phyloP scores from a whole-genome alignment of 2,797 vertebrate genomes.

The Merluccius polli region DNA sequence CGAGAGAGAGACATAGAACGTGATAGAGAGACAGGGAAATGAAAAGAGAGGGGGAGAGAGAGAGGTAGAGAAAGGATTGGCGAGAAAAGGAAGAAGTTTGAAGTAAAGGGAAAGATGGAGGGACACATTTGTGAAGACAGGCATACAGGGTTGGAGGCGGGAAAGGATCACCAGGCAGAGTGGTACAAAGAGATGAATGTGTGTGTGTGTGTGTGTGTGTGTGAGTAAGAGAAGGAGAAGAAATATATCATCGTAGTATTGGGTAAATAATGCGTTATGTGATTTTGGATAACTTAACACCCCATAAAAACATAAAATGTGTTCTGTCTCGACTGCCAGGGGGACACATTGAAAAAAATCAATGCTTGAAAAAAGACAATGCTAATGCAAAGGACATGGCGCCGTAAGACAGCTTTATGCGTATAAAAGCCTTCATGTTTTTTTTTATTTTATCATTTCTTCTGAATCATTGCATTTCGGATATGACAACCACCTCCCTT shows the following conservation, averaged over 20 bases:
- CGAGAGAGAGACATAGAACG: too few species aligned
- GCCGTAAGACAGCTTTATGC: slow-evolving; percentile 21
- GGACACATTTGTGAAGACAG: background rate
- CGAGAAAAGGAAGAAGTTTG: background rate
- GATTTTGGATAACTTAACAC: slow-evolving; percentile 27
- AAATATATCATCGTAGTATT: background rate
- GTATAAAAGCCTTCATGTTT: slow-evolving; percentile 39
- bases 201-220: background rate
- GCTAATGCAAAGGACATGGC: slow-evolving; percentile 8
- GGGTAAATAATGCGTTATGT: slow-evolving; percentile 25
- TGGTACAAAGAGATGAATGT: background rate
- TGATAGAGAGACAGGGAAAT: background rate
- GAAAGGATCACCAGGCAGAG: background rate
- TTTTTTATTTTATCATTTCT: slow-evolving; percentile 28
- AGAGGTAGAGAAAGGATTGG: background rate
- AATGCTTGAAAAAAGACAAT: slow-evolving; percentile 22
- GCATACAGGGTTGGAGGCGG: background rate
- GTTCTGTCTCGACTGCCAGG: background rate
- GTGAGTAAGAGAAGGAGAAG: slow-evolving; percentile 16
- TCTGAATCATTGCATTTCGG: slow-evolving; percentile 23
- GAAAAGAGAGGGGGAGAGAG: background rate
- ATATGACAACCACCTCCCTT: slow-evolving; percentile 41
- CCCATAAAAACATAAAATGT: slow-evolving; percentile 39
- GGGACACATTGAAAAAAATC: background rate
- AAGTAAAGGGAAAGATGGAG: background rate